Percentiles rank a stretch among this genome's conserved stretches.
Conservation (phyloP, 2,797 vertebrate species). For the Glossophaga mutica region DNA sequence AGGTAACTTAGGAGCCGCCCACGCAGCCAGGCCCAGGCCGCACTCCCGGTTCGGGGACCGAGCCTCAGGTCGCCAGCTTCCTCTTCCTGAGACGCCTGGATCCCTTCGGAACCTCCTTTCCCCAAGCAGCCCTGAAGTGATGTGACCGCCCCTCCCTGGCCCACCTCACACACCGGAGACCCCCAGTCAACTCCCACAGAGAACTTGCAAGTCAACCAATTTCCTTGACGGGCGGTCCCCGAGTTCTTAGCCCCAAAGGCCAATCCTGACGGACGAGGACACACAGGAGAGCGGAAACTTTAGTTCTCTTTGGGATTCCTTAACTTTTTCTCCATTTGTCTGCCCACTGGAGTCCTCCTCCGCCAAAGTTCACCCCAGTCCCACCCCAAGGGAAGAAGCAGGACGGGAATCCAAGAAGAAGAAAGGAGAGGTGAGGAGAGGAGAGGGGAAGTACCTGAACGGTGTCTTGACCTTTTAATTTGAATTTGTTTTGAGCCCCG, state of each 20-base stretch:
- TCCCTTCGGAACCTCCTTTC: not conserved
- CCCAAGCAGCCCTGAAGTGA: not conserved
- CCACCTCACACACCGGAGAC: not conserved
- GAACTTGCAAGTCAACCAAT: not conserved
- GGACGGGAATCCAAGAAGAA: too few species aligned
- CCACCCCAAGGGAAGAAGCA: not conserved
- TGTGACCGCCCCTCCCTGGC: not conserved
- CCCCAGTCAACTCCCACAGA: not conserved
- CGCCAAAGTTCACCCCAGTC: not conserved
- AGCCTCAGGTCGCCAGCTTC: not conserved
- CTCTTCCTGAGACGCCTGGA: not conserved
- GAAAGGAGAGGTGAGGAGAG: not conserved
- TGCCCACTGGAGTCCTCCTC: not conserved
- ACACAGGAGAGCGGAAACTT: conserved; percentile 60
- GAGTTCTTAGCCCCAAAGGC: not conserved
- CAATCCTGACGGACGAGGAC: not conserved
- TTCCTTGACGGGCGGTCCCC: not conserved
- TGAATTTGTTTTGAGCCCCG: conserved; percentile 72
- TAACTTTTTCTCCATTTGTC: conserved; percentile 49
- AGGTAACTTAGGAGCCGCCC: not conserved
- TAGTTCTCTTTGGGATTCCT: conserved; percentile 19
- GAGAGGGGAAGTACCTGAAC: conserved; percentile 49
- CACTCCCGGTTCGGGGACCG: not conserved
- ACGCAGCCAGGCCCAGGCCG: not conserved
- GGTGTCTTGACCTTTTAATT: conserved; percentile 74